phyloP scores from a whole-genome alignment of 2,888 invertebrate genomes.

The Bombyx huttoni region DNA sequence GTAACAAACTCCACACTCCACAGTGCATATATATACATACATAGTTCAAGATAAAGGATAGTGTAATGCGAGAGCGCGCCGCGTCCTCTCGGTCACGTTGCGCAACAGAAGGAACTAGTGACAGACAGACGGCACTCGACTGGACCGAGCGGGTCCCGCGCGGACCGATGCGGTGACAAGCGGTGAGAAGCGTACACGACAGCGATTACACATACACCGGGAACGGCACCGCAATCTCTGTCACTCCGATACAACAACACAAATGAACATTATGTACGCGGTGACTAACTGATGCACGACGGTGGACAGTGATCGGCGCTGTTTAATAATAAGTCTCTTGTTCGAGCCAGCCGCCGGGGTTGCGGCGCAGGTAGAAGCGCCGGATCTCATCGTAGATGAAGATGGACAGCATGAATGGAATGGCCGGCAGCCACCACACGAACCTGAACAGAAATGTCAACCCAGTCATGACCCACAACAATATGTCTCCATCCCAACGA shows the following conservation, averaged over 20 bases:
- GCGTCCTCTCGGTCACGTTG: slow-evolving; percentile 27
- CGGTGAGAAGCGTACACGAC: slow-evolving; percentile 65
- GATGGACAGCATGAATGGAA: slow-evolving; percentile 98
- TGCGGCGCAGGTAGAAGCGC: slow-evolving; percentile 96
- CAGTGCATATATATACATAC: slow-evolving; percentile 64
- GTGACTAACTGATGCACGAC: slow-evolving; percentile 47
- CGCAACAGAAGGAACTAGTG: slow-evolving; percentile 12
- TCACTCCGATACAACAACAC: slow-evolving; percentile 57
- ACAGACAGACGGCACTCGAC: slow-evolving; percentile 19
- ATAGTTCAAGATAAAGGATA: slow-evolving; percentile 34
- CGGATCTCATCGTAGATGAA: slow-evolving; percentile 99
- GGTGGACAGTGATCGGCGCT: slow-evolving; percentile 44
- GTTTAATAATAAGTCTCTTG: slow-evolving; percentile 98
- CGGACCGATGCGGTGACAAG: slow-evolving; percentile 50
- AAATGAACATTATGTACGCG: slow-evolving; percentile 58
- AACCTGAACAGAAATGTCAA: slow-evolving; percentile 75
- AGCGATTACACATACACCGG: slow-evolving; percentile 54
- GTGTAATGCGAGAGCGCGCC: slow-evolving; percentile 15
- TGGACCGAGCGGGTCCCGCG: slow-evolving; percentile 27
- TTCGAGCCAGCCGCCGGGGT: slow-evolving; percentile 99
- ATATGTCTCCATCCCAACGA: too few species aligned
- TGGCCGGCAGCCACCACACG: slow-evolving; percentile 98
- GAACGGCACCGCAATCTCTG: slow-evolving; percentile 52
- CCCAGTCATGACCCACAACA: neutral
- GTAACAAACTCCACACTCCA: slow-evolving; percentile 47